Evolutionary conservation across 2,113 vertebrate genomes (phyloP), one percentile per base, ranked within the genome.

Genomic region (Lepus americanus): DNA sequence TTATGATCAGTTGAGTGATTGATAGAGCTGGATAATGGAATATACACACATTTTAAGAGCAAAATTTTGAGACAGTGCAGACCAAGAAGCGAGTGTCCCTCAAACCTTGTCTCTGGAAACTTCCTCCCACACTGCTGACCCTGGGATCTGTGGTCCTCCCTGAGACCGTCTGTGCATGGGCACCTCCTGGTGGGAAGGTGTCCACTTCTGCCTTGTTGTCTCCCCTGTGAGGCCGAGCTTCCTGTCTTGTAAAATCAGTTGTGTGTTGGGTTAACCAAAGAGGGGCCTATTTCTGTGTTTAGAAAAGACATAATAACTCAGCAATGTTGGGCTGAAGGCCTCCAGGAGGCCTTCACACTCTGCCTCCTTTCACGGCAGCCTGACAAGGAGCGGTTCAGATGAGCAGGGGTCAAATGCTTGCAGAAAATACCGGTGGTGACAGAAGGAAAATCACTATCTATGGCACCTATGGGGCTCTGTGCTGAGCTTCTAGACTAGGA

Each of bases 81-180:
- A 63, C 17, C 80, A 61, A n/a, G 74, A 93, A 63, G 6, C 59
- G 39, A 74, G 39, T 61, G 1, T 69, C 69, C 17, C n/a, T 76
- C 67, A n/a, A 11, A n/a, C 31, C 13, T 25, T 33, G n/a, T 85
- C 29, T 23, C n/a, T n/a, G 64, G 23, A 17, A 64, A 6, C 66
- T 72, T 12, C 11, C 2, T 29, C n/a, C 11, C 3, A 2, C 16
- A 23, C n/a, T 1, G 3, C 36, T 11, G 6, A 22, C 0, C 11
- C 55, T 59, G 13, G n/a, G 14, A 31, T n/a, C 3, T 3, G 1
- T 14, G 12, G 6, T 33, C 16, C 51, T 70, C 69, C 51, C 72
- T 27, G 25, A 20, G 17, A 23, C 44, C 44, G 14, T 55, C n/a
- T 29, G 27, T 0, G 0, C 1, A 13, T 19, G 9, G 14, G 36